Evolutionary conservation across 2,888 invertebrate genomes (phyloP).

Genomic region (Sicus ferrugineus): DNA sequence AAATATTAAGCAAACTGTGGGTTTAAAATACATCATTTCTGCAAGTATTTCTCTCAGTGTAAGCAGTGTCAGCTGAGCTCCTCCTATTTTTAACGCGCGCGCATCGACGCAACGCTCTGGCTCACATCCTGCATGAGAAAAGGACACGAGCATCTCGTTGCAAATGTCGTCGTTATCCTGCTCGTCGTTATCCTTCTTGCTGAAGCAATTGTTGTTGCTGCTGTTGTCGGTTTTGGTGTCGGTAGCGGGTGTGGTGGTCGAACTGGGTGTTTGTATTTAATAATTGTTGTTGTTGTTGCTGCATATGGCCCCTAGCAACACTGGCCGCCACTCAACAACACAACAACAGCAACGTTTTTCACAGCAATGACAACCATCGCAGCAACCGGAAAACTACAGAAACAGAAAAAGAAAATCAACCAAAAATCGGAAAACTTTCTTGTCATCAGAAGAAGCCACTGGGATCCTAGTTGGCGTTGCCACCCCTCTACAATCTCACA

Average conservation of each 20-base stretch:
- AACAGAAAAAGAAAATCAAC: background rate
- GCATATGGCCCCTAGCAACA: constrained; percentile 1
- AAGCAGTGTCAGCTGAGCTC: constrained; percentile 44
- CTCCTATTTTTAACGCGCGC: constrained; percentile 63
- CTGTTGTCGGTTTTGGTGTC: background rate
- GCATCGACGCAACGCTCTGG: constrained; percentile 46
- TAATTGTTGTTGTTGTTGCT: constrained; percentile 1
- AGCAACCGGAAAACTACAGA: background rate
- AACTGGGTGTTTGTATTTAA: background rate
- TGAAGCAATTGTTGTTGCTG: background rate
- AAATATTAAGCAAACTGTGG: background rate
- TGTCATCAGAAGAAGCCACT: too few species aligned
- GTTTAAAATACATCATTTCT: too few species aligned
- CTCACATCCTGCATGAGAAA: constrained; percentile 32
- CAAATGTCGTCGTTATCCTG: constrained; percentile 16
- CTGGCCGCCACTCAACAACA: background rate
- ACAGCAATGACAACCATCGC: background rate
- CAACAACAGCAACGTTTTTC: background rate
- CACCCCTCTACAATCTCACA: background rate
- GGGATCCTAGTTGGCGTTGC: constrained; percentile 19
- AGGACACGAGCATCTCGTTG: constrained; percentile 33
- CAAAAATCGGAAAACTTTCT: too few species aligned
- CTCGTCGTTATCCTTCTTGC: constrained; percentile 4
- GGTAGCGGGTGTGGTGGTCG: background rate
- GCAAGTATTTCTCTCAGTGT: constrained; percentile 31